Evolutionary conservation across 2,113 vertebrate species (phyloP).

Genomic region (Otolemur garnettii): DNA sequence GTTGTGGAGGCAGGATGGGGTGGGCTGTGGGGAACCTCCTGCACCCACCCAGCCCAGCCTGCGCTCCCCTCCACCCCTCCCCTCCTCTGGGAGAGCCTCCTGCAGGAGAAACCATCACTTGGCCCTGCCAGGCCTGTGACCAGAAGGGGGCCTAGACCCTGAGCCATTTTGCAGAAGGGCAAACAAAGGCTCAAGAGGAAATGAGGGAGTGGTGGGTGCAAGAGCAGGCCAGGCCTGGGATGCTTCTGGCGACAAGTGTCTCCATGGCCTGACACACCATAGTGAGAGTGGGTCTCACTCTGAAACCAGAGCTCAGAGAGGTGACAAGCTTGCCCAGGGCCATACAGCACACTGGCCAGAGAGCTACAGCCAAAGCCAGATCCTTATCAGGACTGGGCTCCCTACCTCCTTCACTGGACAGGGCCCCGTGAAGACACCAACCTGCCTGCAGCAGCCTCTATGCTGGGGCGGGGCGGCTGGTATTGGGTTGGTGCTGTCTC

Average conservation of each 20-base stretch:
- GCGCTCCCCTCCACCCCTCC: no score
- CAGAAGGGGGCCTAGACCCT: not conserved
- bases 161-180: not conserved
- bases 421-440: no score
- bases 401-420: accelerated
- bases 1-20: no score
- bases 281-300: not conserved
- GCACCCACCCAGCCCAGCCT: not conserved
- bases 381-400: not conserved
- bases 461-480: no score
- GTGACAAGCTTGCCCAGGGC: not conserved
- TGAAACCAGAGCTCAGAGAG: not conserved
- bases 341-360: not conserved
- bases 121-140: not conserved
- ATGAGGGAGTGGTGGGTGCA: not conserved
- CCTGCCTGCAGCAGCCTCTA: not conserved
- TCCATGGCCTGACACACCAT: not conserved
- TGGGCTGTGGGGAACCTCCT: not conserved
- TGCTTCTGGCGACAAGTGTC: no score
- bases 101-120: not conserved
- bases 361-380: not conserved
- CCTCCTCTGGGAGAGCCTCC: not conserved
- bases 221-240: no score
- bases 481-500: accelerated
- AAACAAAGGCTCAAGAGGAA: not conserved